A percentile compares a stretch with the other conserved stretches of the same genome.
phyloP scores from a whole-genome alignment of 2,113 vertebrate genomes.

The Pipa parva region DNA sequence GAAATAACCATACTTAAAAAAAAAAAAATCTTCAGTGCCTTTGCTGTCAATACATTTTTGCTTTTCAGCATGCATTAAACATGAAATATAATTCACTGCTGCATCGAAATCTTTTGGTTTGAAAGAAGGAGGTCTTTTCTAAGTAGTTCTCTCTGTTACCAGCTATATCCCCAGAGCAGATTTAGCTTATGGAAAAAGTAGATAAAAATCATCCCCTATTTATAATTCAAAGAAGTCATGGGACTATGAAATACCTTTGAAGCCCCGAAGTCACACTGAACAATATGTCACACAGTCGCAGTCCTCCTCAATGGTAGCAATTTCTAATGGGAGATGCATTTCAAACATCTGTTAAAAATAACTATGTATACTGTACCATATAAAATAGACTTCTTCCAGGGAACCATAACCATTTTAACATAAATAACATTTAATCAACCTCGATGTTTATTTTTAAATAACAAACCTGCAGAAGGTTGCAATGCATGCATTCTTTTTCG shows the following conservation, averaged over 20 bases:
- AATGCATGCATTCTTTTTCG: no score
- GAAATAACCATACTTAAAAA: background rate
- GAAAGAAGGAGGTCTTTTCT: background rate
- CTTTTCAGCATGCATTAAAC: background rate
- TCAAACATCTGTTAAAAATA: no score
- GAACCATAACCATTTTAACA: no score
- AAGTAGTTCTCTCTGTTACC: conserved; percentile 10
- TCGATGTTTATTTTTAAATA: no score
- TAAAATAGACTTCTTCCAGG: no score
- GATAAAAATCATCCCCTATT: conserved; percentile 18
- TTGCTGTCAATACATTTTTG: background rate
- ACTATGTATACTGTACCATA: no score
- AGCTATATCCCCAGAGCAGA: background rate
- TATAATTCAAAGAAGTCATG: conserved; percentile 21
- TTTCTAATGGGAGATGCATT: conserved; percentile 9
- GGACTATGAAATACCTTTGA: conserved; percentile 7
- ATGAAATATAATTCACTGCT: background rate
- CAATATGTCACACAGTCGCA: conserved; percentile 26
- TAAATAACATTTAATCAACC: no score
- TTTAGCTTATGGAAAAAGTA: conserved; percentile 13
- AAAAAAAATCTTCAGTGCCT: background rate
- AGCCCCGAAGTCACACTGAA: conserved; percentile 2
- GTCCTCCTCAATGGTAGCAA: background rate
- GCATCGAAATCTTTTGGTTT: background rate
- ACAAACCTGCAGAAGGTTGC: no score